Evolutionary conservation across 2,888 invertebrate genomes (phyloP), one percentile per base, ranked within the genome.

Genomic region (Iphiclides podalirius): DNA sequence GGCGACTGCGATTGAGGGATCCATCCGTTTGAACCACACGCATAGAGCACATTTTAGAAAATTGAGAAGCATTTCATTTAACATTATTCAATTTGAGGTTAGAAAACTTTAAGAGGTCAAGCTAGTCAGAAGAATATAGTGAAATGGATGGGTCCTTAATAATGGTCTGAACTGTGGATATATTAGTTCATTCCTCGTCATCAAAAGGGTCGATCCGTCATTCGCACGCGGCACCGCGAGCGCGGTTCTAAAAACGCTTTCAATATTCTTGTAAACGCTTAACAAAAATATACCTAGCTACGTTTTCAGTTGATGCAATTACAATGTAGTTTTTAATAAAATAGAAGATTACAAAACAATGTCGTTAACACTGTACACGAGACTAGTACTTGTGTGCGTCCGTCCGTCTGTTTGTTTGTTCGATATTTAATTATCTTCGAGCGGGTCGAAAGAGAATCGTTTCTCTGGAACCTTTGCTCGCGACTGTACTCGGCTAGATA

Each of bases 241-340:
- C 53, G 54, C 50, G 33, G 44, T 14, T 35, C 52, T 26, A 52
- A 42, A 45, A 53, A 23, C 55, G 41, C 38, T 49, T n/a, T 46
- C 46, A 40, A 52, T 47, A 62, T 52, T 54, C n/a, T 59, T 62
- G 65, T 71, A 73, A 73, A 77, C 68, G 71, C 73, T 70, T 79
- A 83, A 84, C 79, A 82, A 82, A 79, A 82, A 81, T 81, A 84
- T 78, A 79, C 70, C 75, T 75, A 79, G 72, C 78, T 79, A 82
- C 70, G 62, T 67, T 63, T 31, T 67, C 66, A 65, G 63, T 71
- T 67, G 63, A 53, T 52, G 63, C 66, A 70, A 67, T 64, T 70
- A 70, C 56, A 56, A 66, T 67, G 61, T 70, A 64, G n/a, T n/a
- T n/a, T 66, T 55, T 67, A 66, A 73, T 75, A 75, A 74, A 78